These are phyloP conservation scores for Morpho deidamia DNA, from an alignment of 2,888 invertebrate genomes.

Conservation along the genomic window DNA sequence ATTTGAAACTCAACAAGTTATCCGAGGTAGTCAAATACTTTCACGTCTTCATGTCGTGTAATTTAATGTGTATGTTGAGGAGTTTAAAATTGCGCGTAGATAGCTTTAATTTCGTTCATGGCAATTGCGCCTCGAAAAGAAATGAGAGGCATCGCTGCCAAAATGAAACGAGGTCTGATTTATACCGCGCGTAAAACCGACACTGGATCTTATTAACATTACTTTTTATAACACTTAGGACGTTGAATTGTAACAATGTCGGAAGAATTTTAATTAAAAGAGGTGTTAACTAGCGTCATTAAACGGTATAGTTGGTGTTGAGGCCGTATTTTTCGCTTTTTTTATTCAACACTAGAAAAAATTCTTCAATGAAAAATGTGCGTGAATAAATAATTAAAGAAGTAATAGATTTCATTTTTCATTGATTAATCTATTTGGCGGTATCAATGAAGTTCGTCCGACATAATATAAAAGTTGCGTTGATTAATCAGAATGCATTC, in stretches of 20 bases:
- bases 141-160: slow-evolving; percentile 56
- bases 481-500: too few species aligned
- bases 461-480: too few species aligned
- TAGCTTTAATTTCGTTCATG: slow-evolving; percentile 61
- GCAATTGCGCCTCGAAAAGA: slow-evolving; percentile 45
- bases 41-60: slow-evolving; percentile 5
- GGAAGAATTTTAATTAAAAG: slow-evolving; percentile 72
- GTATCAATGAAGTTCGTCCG: background rate
- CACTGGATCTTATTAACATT: slow-evolving; percentile 72
- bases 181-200: slow-evolving; percentile 63
- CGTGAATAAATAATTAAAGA: too few species aligned
- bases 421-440: background rate
- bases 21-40: too few species aligned
- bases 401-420: too few species aligned
- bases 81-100: slow-evolving; percentile 50
- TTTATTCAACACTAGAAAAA: slow-evolving; percentile 5
- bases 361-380: background rate
- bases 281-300: slow-evolving; percentile 62
- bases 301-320: slow-evolving; percentile 35
- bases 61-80: slow-evolving; percentile 8
- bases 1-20: too few species aligned
- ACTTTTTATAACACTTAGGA: slow-evolving; percentile 70
- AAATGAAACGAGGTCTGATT: slow-evolving; percentile 64
- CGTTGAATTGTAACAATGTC: slow-evolving; percentile 71
- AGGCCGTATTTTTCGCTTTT: slow-evolving; percentile 17